These are phyloP conservation scores for Prunella fulvescens DNA, from an alignment of 2,113 vertebrate species.

Conservation along the genomic window DNA sequence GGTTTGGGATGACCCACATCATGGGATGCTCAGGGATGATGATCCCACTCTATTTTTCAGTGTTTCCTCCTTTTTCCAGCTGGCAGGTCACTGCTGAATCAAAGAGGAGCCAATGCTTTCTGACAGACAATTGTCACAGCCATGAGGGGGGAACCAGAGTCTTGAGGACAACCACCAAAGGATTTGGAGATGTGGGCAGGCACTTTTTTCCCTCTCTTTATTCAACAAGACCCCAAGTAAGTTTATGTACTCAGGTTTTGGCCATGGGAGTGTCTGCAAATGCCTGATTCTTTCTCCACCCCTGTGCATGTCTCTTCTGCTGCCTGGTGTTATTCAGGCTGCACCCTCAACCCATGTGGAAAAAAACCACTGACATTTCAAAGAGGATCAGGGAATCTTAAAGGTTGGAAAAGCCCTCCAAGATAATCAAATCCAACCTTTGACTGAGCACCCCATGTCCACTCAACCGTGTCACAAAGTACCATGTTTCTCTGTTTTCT, in stretches of 20 bases:
- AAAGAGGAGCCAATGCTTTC: background rate
- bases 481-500: fast-evolving
- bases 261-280: background rate
- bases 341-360: background rate
- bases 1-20: background rate
- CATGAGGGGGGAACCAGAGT: background rate
- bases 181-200: background rate
- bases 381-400: background rate
- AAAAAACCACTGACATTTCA: background rate
- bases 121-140: background rate
- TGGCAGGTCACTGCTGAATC: background rate
- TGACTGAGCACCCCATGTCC: background rate
- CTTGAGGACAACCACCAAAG: background rate
- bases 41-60: background rate
- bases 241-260: background rate
- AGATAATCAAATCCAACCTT: background rate
- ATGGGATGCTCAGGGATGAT: fast-evolving
- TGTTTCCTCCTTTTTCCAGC: background rate
- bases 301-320: background rate
- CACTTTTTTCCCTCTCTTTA: background rate
- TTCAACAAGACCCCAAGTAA: background rate
- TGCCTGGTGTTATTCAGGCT: background rate
- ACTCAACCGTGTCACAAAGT: background rate
- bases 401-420: background rate
- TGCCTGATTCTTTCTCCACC: background rate